Conservation (phyloP, 2,113 vertebrate species). For the Rhagologus leucostigma region DNA sequence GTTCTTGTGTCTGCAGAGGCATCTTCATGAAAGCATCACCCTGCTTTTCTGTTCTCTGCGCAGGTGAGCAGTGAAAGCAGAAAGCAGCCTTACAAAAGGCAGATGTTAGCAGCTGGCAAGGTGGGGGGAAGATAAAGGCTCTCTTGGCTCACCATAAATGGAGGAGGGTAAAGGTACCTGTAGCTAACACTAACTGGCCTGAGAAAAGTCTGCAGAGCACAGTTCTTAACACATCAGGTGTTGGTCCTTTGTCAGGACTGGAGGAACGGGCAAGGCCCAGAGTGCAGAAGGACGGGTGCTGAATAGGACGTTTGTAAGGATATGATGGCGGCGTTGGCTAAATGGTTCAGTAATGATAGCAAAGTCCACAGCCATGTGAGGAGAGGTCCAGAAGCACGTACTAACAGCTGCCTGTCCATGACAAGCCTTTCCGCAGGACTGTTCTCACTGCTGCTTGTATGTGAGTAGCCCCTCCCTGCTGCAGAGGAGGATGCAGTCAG, state of each 20-base stretch:
- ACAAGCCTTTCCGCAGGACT: background rate
- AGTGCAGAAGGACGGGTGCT: background rate
- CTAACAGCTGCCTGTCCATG: fast-evolving
- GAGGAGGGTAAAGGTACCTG: background rate
- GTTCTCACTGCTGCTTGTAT: background rate
- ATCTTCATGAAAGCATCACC: background rate
- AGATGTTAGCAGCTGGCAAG: background rate
- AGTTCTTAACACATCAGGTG: background rate
- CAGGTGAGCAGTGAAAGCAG: background rate
- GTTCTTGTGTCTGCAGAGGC: background rate
- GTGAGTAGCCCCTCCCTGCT: background rate
- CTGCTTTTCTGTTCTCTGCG: background rate
- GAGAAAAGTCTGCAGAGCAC: background rate
- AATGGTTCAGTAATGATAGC: background rate
- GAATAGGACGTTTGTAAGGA: background rate
- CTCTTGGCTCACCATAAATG: background rate
- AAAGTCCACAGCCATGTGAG: fast-evolving
- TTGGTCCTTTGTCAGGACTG: background rate
- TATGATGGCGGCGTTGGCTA: background rate
- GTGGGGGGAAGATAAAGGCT: background rate
- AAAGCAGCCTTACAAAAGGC: background rate
- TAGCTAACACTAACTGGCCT: background rate
- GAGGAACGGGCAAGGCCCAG: background rate
- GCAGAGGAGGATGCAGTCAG: background rate
- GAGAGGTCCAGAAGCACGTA: background rate